Base-by-base conservation (phyloP, 2,888 invertebrate genomes). In the Drosophila pseudotakahashii region DNA sequence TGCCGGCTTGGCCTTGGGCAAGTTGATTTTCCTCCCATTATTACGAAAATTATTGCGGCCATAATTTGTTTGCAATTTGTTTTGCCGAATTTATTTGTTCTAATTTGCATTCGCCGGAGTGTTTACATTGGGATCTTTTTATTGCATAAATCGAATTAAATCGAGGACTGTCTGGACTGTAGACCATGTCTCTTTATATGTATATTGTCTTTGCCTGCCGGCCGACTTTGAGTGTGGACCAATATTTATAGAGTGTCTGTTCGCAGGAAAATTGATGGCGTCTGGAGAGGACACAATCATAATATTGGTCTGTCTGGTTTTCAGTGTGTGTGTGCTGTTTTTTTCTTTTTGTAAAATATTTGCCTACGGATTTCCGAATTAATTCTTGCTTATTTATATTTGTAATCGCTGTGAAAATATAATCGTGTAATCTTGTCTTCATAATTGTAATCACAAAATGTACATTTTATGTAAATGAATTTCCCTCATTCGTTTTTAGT, bases 11-110 rank as follows among this genome's bases (percentile, higher is more conserved):
- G 59, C 50, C 54, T 30, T 10, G 19, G 63, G 61, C 62, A 53
- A 55, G 55, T 67, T 47, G 67, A 67, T 67, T 48, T 70, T 48
- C 23, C 44, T 30, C 23, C 37, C 61, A 54, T 70, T 70, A 70
- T 48, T 61, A 54, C 53, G 61, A 61, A 61, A 75, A 79, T 77
- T 77, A 70, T 70, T 67, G 79, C 53, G 47, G 48, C 69, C 42
- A 60, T 48, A 70, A 70, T 70, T 70, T 70, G 60, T 70, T 79
- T 66, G 41, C 44, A 47, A 48, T 63, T 63, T 63, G 64, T 64
- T 64, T 64, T 37, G 66, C 50, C 23, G 67, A 76, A 73, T 84
- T 78, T 75, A 81, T 77, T 62, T 79, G 69, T 60, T 60, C 32
- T 45, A 61, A 66, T 77, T 71, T 61, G 71, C 64, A 61, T 61